phyloP scores from a whole-genome alignment of 1,140 invertebrate species.

The Zaprionus kolodkinae region DNA sequence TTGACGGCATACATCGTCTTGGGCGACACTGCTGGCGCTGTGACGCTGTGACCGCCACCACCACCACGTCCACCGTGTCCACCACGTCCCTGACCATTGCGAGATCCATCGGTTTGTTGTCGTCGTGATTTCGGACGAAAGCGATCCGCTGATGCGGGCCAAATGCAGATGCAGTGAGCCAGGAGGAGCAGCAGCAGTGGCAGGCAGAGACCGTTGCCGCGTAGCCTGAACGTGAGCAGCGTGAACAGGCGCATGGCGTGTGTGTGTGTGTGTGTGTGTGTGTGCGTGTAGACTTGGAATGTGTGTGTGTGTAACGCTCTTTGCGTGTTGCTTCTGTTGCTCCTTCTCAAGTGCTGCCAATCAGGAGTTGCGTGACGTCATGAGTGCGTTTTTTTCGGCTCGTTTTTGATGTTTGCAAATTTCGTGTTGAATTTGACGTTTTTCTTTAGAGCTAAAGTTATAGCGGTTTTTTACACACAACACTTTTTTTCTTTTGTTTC shows the following conservation, averaged over 20 bases:
- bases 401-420: conserved; percentile 17
- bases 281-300: background rate
- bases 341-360: background rate
- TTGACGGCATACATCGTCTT: background rate
- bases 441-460: background rate
- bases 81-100: conserved; percentile 30
- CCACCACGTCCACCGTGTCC: conserved; percentile 20
- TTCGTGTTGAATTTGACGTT: conserved; percentile 5
- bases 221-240: conserved; percentile 43
- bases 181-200: conserved; percentile 61
- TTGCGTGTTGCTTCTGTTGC: background rate
- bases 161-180: conserved; percentile 55
- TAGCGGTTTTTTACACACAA: conserved; percentile 1
- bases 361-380: conserved; percentile 58
- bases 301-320: conserved; percentile 3
- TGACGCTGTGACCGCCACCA: background rate
- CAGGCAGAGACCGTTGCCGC: conserved; percentile 42
- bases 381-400: conserved; percentile 19
- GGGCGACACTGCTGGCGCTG: background rate
- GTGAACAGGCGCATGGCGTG: conserved; percentile 8
- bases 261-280: conserved; percentile 12
- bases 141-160: conserved; percentile 68
- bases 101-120: conserved; percentile 45
- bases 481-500: background rate
- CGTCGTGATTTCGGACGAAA: conserved; percentile 52